These are phyloP conservation scores for Grus americana DNA, from an alignment of 2,113 vertebrate species.

Conservation along the genomic window DNA sequence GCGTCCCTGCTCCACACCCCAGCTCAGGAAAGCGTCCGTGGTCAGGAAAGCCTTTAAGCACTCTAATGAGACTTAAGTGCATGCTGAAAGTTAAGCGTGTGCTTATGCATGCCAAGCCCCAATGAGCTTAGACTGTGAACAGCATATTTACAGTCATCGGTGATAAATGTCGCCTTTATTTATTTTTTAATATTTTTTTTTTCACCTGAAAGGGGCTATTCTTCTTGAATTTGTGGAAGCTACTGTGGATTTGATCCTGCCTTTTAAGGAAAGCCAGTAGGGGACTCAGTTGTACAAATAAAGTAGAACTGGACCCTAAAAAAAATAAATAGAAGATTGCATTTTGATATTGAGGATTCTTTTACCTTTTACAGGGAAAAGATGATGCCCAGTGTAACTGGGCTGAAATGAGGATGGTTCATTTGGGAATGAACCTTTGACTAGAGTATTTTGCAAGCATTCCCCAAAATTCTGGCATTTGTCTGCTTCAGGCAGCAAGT, in stretches of 20 bases:
- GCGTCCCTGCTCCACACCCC: slow-evolving; percentile 20
- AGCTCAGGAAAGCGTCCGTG: slow-evolving; percentile 11
- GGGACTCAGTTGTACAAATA: slow-evolving; percentile 58
- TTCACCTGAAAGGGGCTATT: slow-evolving; percentile 48
- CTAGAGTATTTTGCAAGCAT: neutral
- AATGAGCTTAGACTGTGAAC: neutral
- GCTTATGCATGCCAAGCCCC: slow-evolving; percentile 22
- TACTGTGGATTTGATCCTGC: slow-evolving; percentile 42
- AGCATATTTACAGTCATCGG: slow-evolving; percentile 41
- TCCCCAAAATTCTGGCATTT: neutral
- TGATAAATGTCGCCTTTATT: slow-evolving; percentile 64
- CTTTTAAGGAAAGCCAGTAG: slow-evolving; percentile 53
- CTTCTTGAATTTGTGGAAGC: slow-evolving; percentile 47
- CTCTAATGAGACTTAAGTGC: slow-evolving; percentile 66
- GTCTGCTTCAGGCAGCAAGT: neutral
- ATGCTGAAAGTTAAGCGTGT: slow-evolving; percentile 56
- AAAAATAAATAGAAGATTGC: slow-evolving; percentile 9
- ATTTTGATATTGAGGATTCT: neutral
- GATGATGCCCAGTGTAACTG: neutral
- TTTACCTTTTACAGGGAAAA: neutral
- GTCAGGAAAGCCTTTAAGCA: slow-evolving; percentile 56
- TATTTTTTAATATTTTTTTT: neutral
- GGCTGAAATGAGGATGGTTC: neutral
- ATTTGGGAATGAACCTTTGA: neutral
- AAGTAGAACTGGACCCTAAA: neutral